Evolutionary conservation across 64 coral and sea anemone genomes (phyloP).

Genomic region (Montipora foliosa): DNA sequence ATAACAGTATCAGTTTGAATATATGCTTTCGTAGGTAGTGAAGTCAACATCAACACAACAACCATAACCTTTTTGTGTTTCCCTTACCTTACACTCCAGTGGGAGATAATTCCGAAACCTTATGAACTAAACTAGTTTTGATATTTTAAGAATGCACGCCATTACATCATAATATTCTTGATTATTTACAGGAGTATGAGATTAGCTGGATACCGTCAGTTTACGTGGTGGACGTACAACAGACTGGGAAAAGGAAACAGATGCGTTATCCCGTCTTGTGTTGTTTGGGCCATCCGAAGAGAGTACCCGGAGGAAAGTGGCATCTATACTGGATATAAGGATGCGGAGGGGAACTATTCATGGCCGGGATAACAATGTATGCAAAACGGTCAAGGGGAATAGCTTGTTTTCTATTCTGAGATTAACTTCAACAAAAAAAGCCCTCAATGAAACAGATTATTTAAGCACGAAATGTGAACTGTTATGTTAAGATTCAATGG

Average conservation of each 20-base stretch:
- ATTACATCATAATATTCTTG: background rate
- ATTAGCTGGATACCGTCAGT: background rate
- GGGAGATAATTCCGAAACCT: too few relatives aligned
- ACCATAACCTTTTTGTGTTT: too few relatives aligned
- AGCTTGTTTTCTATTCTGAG: too few relatives aligned
- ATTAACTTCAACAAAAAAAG: too few relatives aligned
- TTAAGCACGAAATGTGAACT: too few relatives aligned
- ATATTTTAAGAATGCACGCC: background rate
- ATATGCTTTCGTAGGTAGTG: too few relatives aligned
- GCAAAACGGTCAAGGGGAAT: background rate
- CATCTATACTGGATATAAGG: slow-evolving; percentile 13
- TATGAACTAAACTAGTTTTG: background rate
- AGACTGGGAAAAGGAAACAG: background rate
- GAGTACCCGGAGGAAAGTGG: background rate
- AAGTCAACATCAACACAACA: too few relatives aligned
- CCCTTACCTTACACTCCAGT: too few relatives aligned
- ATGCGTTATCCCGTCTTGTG: background rate
- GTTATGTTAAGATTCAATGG: too few relatives aligned
- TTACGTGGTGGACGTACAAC: background rate
- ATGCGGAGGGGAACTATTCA: background rate
- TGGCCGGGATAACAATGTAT: background rate
- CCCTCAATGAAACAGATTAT: too few relatives aligned
- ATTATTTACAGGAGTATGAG: background rate
- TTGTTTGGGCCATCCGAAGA: background rate
- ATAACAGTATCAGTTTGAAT: too few relatives aligned